Evolutionary conservation across 2,888 invertebrate species (phyloP).

Genomic region (Phortica magna): DNA sequence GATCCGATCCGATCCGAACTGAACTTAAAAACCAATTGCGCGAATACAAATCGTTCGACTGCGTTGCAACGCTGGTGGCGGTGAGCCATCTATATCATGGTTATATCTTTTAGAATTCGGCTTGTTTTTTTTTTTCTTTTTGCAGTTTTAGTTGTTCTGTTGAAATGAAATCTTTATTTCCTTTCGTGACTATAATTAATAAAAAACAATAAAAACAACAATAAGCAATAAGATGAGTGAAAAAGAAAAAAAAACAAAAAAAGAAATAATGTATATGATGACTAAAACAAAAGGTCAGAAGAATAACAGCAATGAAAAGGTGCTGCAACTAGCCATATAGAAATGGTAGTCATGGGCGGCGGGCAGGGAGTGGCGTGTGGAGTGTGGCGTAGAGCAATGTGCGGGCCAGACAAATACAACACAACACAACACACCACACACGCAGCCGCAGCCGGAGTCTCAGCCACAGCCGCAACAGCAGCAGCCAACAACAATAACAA

Average conservation of each 20-base stretch:
- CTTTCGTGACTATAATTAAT: constrained; percentile 77
- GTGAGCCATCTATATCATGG: constrained; percentile 11
- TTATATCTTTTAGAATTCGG: background rate
- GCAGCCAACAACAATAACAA: background rate
- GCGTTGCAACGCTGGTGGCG: constrained; percentile 23
- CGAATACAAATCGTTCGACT: constrained; percentile 36
- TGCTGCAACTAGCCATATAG: constrained; percentile 16
- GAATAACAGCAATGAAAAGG: constrained; percentile 12
- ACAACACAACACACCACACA: constrained; percentile 62
- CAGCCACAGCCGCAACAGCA: constrained; percentile 39
- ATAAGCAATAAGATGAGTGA: too few species aligned
- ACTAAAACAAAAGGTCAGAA: constrained; percentile 12
- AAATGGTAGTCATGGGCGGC: background rate
- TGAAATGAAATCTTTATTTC: constrained; percentile 74
- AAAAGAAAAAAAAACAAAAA: constrained; percentile 30
- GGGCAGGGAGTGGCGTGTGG: constrained; percentile 15
- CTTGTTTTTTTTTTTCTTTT: constrained; percentile 11
- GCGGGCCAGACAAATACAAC: background rate
- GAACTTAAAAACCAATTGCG: constrained; percentile 52
- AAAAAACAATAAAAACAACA: constrained; percentile 36
- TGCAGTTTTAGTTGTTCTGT: constrained; percentile 63
- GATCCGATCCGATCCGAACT: constrained; percentile 6
- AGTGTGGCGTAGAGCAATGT: background rate
- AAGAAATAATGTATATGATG: constrained; percentile 14
- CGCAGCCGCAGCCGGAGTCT: constrained; percentile 51